Evolutionary conservation across 2,113 vertebrate genomes (phyloP), one percentile per base, ranked within the genome.

Genomic region (Gasterosteus nipponicus): DNA sequence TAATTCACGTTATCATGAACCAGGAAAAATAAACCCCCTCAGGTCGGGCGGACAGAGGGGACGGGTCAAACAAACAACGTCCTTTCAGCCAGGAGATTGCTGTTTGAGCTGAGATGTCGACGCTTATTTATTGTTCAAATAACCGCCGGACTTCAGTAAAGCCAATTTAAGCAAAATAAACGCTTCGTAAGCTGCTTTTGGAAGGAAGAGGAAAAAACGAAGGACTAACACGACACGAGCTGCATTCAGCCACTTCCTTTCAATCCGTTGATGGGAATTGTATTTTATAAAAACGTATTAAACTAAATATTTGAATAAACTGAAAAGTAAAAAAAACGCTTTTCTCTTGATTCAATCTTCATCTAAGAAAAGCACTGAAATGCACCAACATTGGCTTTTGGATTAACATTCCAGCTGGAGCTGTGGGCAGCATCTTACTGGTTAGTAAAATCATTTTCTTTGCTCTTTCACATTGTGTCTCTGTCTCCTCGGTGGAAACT

Each of bases 291-390:
- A 26, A 49, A 9, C 4, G 6, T 33, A 53, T 22, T 22, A 53
- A 53, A 22, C 10, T 9, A 22, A 4, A 1, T 38, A 22, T 57
- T 44, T 57, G 10, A 29, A 56, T 18, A 29, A 42, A 67, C 33
- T 33, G 33, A 33, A 2, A 26, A 26, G 22, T 26, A 26, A 26
- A 33, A 33, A 33, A 33, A 33, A 33, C 33, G 33, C 33, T 5
- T 1, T 33, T 33, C 33, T 33, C 33, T 4, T 3, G 18, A 71
- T 7, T 10, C 10, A 29, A 46, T 64, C 14, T 26, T 31, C 42
- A 46, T 64, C 14, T 42, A 64, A 46, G 60, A n/a, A 65, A 51
- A 51, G 14, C 42, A 64, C 29, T 41, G 47, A 68, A 11, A 41
- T 16, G 33, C 6, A 46, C 5, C 14, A 57, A 19, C 11, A 51